Percentiles rank a stretch among this genome's conserved stretches.
phyloP scores from a whole-genome alignment of 2,113 vertebrate species.

The Ellobius talpinus region DNA sequence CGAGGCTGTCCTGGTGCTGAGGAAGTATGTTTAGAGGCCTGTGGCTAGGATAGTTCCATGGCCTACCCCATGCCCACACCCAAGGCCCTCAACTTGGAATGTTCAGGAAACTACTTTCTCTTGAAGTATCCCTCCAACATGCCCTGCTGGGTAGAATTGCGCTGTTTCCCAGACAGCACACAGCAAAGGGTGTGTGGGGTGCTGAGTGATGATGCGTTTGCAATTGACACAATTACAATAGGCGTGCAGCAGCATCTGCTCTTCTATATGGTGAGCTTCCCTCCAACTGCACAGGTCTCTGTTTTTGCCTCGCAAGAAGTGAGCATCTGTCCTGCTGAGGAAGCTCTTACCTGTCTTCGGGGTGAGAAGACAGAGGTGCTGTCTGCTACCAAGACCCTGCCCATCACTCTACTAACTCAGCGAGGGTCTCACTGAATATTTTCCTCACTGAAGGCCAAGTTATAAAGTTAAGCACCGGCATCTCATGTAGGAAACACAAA shows the following conservation, averaged over 20 bases:
- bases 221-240: no score
- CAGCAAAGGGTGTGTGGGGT: neutral
- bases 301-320: neutral
- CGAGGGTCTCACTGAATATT: neutral
- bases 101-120: neutral
- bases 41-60: neutral
- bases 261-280: no score
- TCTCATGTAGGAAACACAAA: neutral
- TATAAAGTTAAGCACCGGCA: no score
- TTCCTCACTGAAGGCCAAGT: neutral
- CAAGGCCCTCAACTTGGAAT: neutral
- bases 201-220: neutral
- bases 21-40: neutral
- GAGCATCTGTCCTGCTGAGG: neutral
- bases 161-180: neutral
- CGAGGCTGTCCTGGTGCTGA: fast-evolving
- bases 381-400: fast-evolving
- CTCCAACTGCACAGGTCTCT: neutral
- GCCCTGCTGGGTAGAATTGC: neutral
- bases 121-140: neutral
- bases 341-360: neutral
- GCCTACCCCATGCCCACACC: fast-evolving
- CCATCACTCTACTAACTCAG: neutral
- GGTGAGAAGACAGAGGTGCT: neutral
- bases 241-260: neutral